Evolutionary conservation across 2,113 vertebrate genomes (phyloP), one percentile per base, ranked within the genome.

Genomic region (Boulengeromyrus knoepffleri): DNA sequence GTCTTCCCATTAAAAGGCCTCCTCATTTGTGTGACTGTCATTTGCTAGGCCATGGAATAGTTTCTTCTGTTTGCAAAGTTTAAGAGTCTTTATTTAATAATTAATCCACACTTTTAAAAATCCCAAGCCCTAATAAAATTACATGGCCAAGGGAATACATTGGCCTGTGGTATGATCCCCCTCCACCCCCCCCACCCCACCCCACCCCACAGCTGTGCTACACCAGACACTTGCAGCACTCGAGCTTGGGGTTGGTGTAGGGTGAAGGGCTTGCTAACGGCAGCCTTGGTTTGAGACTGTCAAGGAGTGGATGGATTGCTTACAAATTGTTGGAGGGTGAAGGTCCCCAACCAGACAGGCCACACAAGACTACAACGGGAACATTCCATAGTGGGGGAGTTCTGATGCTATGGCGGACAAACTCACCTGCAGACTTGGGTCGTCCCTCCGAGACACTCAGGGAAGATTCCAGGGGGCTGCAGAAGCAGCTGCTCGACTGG

Each of bases 401-500:
- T 17, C 66, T 49, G 1, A 24, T 89, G 31, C 24, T 24, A 53
- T 21, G 92, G 91, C 80, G 90, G 92, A n/a, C n/a, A 92, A 92
- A 90, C 96, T 96, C 97, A 98, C 97, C 97, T 97, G 97, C 92
- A 94, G 96, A 97, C 94, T 96, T 97, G 92, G 94, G 97, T 91
- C 96, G 96, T 93, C 96, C 96, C 91, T 98, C 97, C 90, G 97
- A 96, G 93, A 96, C 93, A 91, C 95, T 96, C 95, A 97, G 93
- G 89, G 97, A 96, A 93, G 96, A 95, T 93, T 98, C 97, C 92
- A 97, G 95, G 92, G 97, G 97, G 92, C 96, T 96, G 94, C 97
- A 98, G 94, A 97, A 97, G 95, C 97, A 97, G 95, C 96, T 97
- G 95, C 97, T 97, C 92, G 97, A 98, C 93, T 96, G 97, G 93